Evolutionary conservation across 1,140 invertebrate species (phyloP).

Genomic region (Batillaria attramentaria): DNA sequence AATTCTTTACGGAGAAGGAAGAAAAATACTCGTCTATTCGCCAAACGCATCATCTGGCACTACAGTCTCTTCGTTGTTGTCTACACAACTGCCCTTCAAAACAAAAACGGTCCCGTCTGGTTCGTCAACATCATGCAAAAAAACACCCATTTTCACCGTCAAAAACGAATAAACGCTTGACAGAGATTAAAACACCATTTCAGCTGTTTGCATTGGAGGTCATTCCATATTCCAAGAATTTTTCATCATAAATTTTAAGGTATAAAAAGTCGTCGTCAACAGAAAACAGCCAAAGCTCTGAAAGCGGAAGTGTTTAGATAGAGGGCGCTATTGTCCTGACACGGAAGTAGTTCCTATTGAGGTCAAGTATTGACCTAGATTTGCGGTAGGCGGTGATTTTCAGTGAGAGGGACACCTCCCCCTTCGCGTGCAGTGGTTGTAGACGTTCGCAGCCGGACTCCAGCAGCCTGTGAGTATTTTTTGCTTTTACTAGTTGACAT

Average conservation of each 20-base stretch:
- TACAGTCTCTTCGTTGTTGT: neutral
- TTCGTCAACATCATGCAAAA: neutral
- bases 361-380: constrained; percentile 17
- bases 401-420: neutral
- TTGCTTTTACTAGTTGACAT: neutral
- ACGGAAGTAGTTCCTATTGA: constrained; percentile 15
- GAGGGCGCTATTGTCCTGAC: constrained; percentile 28
- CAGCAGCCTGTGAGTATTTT: too few species aligned
- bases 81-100: neutral
- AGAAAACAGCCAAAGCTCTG: neutral
- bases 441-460: neutral
- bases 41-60: neutral
- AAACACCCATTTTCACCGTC: neutral
- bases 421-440: neutral
- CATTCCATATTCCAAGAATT: neutral
- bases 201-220: neutral
- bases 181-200: neutral
- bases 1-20: neutral
- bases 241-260: neutral
- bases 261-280: neutral
- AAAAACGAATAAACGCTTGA: neutral
- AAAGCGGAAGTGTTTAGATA: constrained; percentile 10
- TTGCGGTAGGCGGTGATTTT: constrained; percentile 10
- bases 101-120: neutral
- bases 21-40: neutral